Percentiles rank a stretch among this genome's conserved stretches.
These are phyloP conservation scores for Apis cerana DNA, from an alignment of 1,140 invertebrate genomes.

Conservation along the genomic window DNA sequence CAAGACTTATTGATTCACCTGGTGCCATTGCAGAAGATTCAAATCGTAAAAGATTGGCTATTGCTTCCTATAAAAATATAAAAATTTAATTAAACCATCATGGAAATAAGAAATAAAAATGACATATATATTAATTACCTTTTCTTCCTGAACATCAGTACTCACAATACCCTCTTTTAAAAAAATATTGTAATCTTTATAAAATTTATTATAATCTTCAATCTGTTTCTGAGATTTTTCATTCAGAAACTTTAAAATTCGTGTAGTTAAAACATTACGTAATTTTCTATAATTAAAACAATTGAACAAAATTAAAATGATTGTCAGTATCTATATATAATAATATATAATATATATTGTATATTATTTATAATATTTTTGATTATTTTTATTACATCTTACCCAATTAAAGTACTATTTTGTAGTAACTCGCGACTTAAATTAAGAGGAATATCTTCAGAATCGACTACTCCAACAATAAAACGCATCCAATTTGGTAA, in stretches of 20 bases:
- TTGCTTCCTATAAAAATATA: slow-evolving; percentile 88
- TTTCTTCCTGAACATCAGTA: slow-evolving; percentile 89
- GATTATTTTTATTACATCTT: slow-evolving; percentile 64
- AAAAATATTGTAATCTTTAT: slow-evolving; percentile 95
- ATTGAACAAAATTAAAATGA: slow-evolving; percentile 2
- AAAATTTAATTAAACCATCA: slow-evolving; percentile 26
- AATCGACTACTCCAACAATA: slow-evolving; percentile 97
- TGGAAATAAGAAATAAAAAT: not conserved
- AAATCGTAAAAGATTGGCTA: slow-evolving; percentile 94
- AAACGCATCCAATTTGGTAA: slow-evolving; percentile 97
- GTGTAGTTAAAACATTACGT: slow-evolving; percentile 90
- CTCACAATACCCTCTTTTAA: slow-evolving; percentile 97
- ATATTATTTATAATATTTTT: not conserved
- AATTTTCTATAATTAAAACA: slow-evolving; percentile 86
- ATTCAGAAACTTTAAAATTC: slow-evolving; percentile 92
- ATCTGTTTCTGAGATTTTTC: slow-evolving; percentile 93
- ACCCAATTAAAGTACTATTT: slow-evolving; percentile 95
- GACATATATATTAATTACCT: slow-evolving; percentile 82
- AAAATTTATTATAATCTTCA: slow-evolving; percentile 92
- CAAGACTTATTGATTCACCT: slow-evolving; percentile 90
- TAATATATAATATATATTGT: not conserved
- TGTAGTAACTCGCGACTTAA: slow-evolving; percentile 97
- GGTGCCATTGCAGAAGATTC: slow-evolving; percentile 91
- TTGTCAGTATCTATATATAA: not conserved
- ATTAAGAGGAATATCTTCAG: slow-evolving; percentile 98